A percentile compares a stretch with the other conserved stretches of the same genome.
These are phyloP conservation scores for Drosophila setosimentum DNA, from an alignment of 2,888 invertebrate species.

Conservation along the genomic window DNA sequence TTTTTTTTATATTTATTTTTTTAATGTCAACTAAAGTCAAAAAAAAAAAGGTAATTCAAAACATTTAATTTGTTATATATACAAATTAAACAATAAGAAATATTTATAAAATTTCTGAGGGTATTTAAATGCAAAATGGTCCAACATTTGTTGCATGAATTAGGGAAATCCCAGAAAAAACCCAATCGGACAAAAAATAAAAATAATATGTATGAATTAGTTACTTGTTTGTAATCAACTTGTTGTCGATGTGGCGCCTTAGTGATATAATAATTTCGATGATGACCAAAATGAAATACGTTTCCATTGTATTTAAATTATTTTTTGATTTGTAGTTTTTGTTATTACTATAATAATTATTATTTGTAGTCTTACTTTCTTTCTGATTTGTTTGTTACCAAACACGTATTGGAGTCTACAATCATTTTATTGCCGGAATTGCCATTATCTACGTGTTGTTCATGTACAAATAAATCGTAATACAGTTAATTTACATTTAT, in stretches of 20 bases:
- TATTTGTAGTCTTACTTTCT: constrained; percentile 64
- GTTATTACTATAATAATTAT: constrained; percentile 34
- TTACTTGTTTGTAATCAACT: neutral
- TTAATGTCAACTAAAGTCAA: too few relatives aligned
- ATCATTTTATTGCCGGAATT: neutral
- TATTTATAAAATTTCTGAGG: too few relatives aligned
- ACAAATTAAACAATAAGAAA: too few relatives aligned
- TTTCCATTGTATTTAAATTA: constrained; percentile 37
- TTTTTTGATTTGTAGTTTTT: constrained; percentile 40
- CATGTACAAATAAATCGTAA: constrained; percentile 35
- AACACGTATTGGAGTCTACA: neutral
- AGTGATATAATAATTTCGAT: constrained; percentile 14
- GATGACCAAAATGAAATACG: constrained; percentile 53
- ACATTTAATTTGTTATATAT: too few relatives aligned
- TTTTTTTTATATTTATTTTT: too few relatives aligned
- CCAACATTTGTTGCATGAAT: too few relatives aligned
- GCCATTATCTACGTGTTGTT: constrained; percentile 14
- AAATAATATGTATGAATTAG: too few relatives aligned
- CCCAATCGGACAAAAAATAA: too few relatives aligned
- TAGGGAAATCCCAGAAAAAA: too few relatives aligned
- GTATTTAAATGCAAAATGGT: too few relatives aligned
- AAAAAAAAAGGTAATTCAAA: too few relatives aligned
- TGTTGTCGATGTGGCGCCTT: constrained; percentile 20
- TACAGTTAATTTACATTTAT: constrained; percentile 49
- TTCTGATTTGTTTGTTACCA: constrained; percentile 53